Base-by-base conservation (phyloP, 2,888 invertebrate genomes). In the Thymelicus acteon region DNA sequence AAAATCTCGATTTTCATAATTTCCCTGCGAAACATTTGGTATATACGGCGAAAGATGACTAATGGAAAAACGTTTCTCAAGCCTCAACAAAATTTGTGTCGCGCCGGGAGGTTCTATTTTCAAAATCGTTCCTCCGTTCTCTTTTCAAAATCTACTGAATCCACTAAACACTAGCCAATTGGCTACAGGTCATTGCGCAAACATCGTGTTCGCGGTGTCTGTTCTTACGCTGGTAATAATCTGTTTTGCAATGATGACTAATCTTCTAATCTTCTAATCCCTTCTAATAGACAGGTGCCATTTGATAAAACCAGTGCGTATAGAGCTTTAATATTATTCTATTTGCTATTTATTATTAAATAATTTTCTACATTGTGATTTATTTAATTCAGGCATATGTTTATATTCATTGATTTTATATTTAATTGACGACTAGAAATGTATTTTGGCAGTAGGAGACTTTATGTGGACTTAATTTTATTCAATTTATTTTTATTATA, bases 221-320 rank as follows among this genome's bases (percentile, higher is more conserved):
- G 31, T 31, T 31, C 3, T 31, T 31, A 31, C 3, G 19, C 19
- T 19, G 19, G 19, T 0, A 19, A 19, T 19, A 19, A 19, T 4
- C 6, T 52, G n/a, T 24, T 24, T 24, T 44, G 8, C 10, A 44
- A 24, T 44, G 12, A 15, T 8, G 3, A 40, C 40, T n/a, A n/a
- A n/a, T n/a, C n/a, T 39, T 39, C 8, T 44, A 61, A 19, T 19
- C 67, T 61, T 60, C 61, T 61, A 54, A 49, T 24, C 15, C 15
- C 61, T 61, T 49, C 52, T 31, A 10, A 39, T 40, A 12, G 61
- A 24, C 15, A 49, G 24, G 72, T 72, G 72, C 68, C 67, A n/a
- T 63, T 57, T 24, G 49, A 44, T 69, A 67, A 69, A 74, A 71
- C 72, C 63, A 74, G 71, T 74, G 72, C 67, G 54, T 13, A 68